Evolutionary conservation across 2,113 vertebrate species (phyloP).

Genomic region (Passer domesticus): DNA sequence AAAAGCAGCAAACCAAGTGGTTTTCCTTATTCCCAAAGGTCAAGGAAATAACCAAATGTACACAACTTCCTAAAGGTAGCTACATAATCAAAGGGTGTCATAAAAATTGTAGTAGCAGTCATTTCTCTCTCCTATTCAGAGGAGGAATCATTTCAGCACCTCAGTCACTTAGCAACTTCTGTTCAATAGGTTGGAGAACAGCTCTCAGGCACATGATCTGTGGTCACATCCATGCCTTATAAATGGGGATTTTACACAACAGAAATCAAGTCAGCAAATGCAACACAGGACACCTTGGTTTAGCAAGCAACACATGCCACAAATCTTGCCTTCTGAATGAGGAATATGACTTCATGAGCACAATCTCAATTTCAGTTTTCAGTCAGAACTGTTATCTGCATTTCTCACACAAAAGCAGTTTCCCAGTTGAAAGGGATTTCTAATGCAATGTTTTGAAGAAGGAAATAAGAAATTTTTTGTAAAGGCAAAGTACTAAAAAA

Average conservation of each 20-base stretch:
- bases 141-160: background rate
- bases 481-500: background rate
- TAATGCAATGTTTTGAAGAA: background rate
- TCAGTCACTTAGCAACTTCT: background rate
- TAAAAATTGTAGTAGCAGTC: background rate
- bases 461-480: background rate
- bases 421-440: background rate
- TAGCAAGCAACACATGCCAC: background rate
- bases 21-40: background rate
- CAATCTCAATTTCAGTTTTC: background rate
- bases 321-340: background rate
- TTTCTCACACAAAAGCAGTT: background rate
- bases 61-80: background rate
- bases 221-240: rapidly evolving
- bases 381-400: background rate
- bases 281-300: background rate
- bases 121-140: background rate
- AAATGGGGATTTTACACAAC: background rate
- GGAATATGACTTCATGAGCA: background rate
- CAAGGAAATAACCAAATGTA: background rate
- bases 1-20: background rate
- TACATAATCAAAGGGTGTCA: background rate
- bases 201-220: background rate
- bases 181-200: background rate
- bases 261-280: background rate